These are phyloP conservation scores for Vulpes vulpes DNA, from an alignment of 2,113 vertebrate species.

Conservation along the genomic window DNA sequence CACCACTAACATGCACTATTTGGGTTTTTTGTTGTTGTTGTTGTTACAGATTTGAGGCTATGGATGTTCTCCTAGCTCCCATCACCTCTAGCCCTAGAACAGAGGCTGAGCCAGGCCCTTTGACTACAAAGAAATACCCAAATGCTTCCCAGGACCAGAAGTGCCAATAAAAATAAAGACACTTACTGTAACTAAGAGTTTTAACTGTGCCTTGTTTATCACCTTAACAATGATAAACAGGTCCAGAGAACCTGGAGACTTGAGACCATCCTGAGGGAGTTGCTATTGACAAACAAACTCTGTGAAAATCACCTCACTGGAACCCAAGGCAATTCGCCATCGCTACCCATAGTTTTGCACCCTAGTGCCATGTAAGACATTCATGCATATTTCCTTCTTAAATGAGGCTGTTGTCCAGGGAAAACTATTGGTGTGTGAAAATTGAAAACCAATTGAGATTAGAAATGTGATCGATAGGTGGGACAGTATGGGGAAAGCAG, in stretches of 20 bases:
- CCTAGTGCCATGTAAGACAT: not conserved
- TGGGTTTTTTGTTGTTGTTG: not conserved
- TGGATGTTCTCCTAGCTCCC: not conserved
- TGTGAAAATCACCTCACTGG: not conserved
- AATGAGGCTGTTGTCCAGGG: not conserved
- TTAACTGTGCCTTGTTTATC: not conserved
- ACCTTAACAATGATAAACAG: not conserved
- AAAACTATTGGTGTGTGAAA: not conserved
- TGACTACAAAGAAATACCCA: not conserved
- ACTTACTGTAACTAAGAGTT: not conserved
- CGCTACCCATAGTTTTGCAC: not conserved
- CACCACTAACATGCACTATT: not conserved
- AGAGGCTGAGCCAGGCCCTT: not conserved
- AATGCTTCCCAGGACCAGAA: not conserved
- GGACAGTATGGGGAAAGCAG: not conserved
- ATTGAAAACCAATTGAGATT: not conserved
- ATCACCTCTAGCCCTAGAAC: not conserved
- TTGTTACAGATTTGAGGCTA: not conserved
- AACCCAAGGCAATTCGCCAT: not conserved
- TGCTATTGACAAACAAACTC: not conserved
- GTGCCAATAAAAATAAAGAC: not conserved
- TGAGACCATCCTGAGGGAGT: not conserved
- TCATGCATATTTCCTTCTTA: conserved; percentile 26
- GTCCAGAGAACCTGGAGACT: not conserved
- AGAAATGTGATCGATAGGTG: not conserved